phyloP scores from a whole-genome alignment of 2,888 invertebrate species.

The Artemia sinica region DNA sequence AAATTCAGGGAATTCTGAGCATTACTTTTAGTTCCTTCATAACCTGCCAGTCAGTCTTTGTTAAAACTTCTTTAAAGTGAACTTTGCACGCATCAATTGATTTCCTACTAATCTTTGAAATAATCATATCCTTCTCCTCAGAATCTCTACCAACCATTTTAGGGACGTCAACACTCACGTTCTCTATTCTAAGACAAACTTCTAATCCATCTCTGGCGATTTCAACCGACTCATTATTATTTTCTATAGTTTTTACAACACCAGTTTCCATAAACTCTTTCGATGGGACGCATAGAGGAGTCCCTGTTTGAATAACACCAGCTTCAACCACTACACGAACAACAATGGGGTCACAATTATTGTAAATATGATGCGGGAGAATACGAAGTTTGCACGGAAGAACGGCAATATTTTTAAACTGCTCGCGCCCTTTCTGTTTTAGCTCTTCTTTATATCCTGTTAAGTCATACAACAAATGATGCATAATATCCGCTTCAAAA shows the following conservation, averaged over 20 bases:
- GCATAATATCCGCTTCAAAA: constrained; percentile 98
- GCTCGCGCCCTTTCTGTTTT: constrained; percentile 73
- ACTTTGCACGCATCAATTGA: constrained; percentile 99
- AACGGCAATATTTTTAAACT: constrained; percentile 89
- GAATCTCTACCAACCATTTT: constrained; percentile 98
- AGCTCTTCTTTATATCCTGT: constrained; percentile 78
- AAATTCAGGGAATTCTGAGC: constrained; percentile 71
- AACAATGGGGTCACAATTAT: constrained; percentile 94
- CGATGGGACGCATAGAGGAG: constrained; percentile 21
- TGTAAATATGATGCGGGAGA: constrained; percentile 77
- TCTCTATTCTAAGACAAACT: constrained; percentile 91
- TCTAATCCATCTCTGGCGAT: constrained; percentile 87
- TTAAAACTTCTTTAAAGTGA: constrained; percentile 91
- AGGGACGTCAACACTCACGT: constrained; percentile 91
- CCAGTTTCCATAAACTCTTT: constrained; percentile 83
- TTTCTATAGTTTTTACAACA: constrained; percentile 80
- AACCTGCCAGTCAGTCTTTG: constrained; percentile 92
- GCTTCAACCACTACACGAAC: constrained; percentile 88
- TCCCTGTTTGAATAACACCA: constrained; percentile 79
- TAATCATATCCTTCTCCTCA: constrained; percentile 80
- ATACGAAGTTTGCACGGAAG: constrained; percentile 86
- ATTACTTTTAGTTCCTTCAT: constrained; percentile 96
- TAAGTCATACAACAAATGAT: constrained; percentile 97
- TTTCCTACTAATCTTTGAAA: constrained; percentile 93
- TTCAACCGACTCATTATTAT: constrained; percentile 86